Evolutionary conservation across 53 echinoderm and acorn worm genomes (phyloP).

Genomic region (Arbacia lixula): DNA sequence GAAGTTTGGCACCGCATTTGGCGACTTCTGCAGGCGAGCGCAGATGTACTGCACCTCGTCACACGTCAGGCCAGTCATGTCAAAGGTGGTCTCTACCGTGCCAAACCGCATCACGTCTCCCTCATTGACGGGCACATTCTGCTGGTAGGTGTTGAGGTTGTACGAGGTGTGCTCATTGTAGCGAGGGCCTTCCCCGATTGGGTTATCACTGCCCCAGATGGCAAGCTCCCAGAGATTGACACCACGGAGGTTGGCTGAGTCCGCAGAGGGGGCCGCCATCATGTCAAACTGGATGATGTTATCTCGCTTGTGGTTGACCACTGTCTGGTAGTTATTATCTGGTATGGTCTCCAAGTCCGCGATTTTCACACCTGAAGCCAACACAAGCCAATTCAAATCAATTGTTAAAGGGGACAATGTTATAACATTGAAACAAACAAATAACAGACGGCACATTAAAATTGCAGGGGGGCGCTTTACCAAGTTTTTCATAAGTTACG

Average conservation of each 20-base stretch:
- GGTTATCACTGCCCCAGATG: constrained; percentile 85
- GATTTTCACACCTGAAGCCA: constrained; percentile 26
- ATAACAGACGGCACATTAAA: too few species aligned
- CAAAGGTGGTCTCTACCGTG: constrained; percentile 73
- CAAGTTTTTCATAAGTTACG: too few species aligned
- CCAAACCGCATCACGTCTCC: constrained; percentile 72
- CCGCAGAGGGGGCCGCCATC: constrained; percentile 53
- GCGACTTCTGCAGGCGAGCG: constrained; percentile 64
- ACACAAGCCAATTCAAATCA: not conserved
- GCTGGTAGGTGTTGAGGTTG: constrained; percentile 66
- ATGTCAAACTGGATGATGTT: constrained; percentile 47
- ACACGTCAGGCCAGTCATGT: constrained; percentile 82
- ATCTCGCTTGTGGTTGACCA: constrained; percentile 13
- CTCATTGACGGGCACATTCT: constrained; percentile 16
- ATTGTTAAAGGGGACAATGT: too few species aligned
- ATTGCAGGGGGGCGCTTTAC: too few species aligned
- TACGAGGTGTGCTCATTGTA: constrained; percentile 60
- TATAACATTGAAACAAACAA: too few species aligned
- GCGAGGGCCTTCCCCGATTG: constrained; percentile 69
- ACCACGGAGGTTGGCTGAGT: constrained; percentile 67
- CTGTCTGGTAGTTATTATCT: constrained; percentile 52
- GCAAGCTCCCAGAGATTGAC: constrained; percentile 78
- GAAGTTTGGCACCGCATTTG: constrained; percentile 76
- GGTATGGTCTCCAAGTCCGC: constrained; percentile 47
- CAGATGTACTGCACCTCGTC: constrained; percentile 80